Conservation (phyloP, 1,140 invertebrate species). For the Lasioglossum baleicum region DNA sequence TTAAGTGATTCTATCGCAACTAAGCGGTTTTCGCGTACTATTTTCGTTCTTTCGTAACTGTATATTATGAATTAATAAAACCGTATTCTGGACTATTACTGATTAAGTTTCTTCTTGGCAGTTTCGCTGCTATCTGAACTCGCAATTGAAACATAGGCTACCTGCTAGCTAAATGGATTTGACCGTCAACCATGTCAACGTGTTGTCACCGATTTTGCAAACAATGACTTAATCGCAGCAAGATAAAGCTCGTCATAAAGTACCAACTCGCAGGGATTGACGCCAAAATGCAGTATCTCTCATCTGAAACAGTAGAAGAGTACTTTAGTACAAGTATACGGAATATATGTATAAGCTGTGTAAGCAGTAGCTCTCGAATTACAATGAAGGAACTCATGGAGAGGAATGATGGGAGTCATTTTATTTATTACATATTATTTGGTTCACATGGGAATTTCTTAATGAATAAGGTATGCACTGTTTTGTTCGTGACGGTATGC, state of each 20-base stretch:
- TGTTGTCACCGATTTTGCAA: slow-evolving; percentile 73
- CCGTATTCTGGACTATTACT: slow-evolving; percentile 6
- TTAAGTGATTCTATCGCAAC: slow-evolving; percentile 6
- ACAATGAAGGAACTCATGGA: no score
- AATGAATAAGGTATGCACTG: background rate
- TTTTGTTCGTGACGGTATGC: slow-evolving; percentile 20
- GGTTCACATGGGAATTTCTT: background rate
- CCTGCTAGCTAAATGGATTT: slow-evolving; percentile 40
- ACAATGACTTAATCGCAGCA: slow-evolving; percentile 79
- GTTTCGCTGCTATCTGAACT: slow-evolving; percentile 5
- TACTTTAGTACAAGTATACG: background rate
- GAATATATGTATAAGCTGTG: no score
- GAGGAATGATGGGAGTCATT: background rate
- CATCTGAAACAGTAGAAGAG: slow-evolving; percentile 81
- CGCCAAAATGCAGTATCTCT: slow-evolving; percentile 85
- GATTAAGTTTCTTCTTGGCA: slow-evolving; percentile 2
- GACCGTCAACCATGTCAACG: slow-evolving; percentile 13
- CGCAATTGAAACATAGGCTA: slow-evolving; percentile 45
- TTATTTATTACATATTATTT: background rate
- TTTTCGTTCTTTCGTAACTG: slow-evolving; percentile 24
- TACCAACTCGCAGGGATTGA: slow-evolving; percentile 86
- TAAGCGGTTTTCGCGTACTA: slow-evolving; percentile 19
- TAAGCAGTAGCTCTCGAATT: no score
- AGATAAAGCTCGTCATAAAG: slow-evolving; percentile 83
- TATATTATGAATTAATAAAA: background rate